Base-by-base conservation (phyloP, 1,140 invertebrate species). In the Zaprionus ghesquierei region DNA sequence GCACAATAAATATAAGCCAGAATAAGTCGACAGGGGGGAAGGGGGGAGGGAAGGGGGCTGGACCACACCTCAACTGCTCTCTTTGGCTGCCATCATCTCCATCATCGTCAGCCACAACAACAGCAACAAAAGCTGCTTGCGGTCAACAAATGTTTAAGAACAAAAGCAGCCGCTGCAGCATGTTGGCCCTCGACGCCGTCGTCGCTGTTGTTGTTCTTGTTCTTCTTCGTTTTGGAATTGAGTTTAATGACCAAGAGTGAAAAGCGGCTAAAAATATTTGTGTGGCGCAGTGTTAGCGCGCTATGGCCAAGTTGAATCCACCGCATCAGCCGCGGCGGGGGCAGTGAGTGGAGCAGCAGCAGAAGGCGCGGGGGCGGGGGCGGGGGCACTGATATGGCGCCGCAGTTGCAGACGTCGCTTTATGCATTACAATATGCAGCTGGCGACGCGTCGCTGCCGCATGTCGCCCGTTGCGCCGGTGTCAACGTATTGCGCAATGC, bases 241-340 rank as follows among this genome's bases (percentile, higher is more conserved):
- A 64, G 82, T 86, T 86, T 86, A 86, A 82, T 82, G 82, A 87
- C 82, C 82, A 78, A 60, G 41, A 70, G 41, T 41, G 76, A 54
- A 78, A 87, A 62, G 63, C 58, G 73, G 72, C 82, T 87, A 87
- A 89, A 86, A 82, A 87, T 82, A 87, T 82, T 77, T 76, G 63
- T 76, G 69, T 44, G 50, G 64, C 64, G 69, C 60, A 25, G 35
- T 41, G 35, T 41, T 77, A 79, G 66, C n/a, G n/a, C 55, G 35
- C 22, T 55, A n/a, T 18, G 20, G 50, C 13, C 18, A 44, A 29
- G 33, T 41, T 5, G 31, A 27, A 41, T 23, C 31, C 5, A 22
- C n/a, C 35, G 35, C n/a, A 2, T 41, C n/a, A 54, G 64, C 15
- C 23, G 6, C 15, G 41, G 41, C 18, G 41, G 9, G 18, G 41